These are phyloP conservation scores for Caradrina clavipalpis DNA, from an alignment of 2,888 invertebrate species.

Conservation along the genomic window DNA sequence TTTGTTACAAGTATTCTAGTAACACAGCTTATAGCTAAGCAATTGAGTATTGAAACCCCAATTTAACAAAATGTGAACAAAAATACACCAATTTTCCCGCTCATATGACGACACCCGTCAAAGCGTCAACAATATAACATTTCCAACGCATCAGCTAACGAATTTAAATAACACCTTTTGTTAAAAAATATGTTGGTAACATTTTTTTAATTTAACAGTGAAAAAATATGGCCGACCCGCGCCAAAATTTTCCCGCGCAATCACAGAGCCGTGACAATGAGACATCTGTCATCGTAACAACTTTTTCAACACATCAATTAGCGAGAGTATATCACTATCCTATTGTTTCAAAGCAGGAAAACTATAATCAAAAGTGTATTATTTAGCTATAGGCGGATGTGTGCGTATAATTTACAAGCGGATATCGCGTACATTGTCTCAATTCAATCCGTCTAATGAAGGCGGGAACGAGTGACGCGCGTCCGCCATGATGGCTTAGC, in stretches of 20 bases:
- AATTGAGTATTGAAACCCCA: background rate
- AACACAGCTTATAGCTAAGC: too few species aligned
- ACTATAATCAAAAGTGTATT: conserved; percentile 67
- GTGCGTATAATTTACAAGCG: conserved; percentile 69
- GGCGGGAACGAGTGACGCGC: conserved; percentile 76
- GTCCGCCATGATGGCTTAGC: conserved; percentile 71
- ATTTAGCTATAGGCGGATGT: conserved; percentile 64
- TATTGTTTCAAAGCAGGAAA: conserved; percentile 64
- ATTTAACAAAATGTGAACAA: background rate
- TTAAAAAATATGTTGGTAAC: conserved; percentile 12
- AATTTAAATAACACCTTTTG: conserved; percentile 20
- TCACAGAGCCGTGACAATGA: conserved; percentile 43
- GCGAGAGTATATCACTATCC: conserved; percentile 42
- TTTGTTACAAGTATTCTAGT: too few species aligned
- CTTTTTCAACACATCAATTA: conserved; percentile 52
- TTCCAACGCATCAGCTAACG: conserved; percentile 19
- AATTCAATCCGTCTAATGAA: conserved; percentile 82
- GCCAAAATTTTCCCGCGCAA: conserved; percentile 41
- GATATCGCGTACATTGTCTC: conserved; percentile 80
- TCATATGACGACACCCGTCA: background rate
- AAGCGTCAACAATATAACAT: conserved; percentile 28
- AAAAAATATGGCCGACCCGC: conserved; percentile 6
- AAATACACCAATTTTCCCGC: conserved; percentile 2
- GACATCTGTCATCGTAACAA: conserved; percentile 46
- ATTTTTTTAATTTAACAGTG: background rate